Evolutionary conservation across 2,797 vertebrate genomes (phyloP).

Genomic region (Acanthurus lineatus): DNA sequence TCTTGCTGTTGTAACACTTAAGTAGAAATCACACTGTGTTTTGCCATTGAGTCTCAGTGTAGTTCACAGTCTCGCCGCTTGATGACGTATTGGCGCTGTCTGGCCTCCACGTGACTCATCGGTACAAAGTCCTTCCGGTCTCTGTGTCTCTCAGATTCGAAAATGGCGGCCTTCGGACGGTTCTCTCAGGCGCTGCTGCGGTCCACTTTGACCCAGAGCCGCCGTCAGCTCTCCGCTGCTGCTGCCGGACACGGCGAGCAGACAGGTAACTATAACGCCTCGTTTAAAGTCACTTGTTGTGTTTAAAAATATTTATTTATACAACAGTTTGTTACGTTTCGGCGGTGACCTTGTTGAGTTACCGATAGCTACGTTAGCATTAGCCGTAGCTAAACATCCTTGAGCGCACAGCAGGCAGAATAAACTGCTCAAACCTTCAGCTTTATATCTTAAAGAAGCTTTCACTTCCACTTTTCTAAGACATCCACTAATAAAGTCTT

Average conservation of each 20-base stretch:
- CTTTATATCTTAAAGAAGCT: background rate
- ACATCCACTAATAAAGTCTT: rapidly evolving
- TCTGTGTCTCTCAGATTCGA: constrained; percentile 19
- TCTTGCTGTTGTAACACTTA: no score
- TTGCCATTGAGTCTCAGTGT: background rate
- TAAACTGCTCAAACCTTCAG: background rate
- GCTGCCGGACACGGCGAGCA: constrained; percentile 73
- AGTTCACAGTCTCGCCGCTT: constrained; percentile 12
- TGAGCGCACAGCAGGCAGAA: background rate
- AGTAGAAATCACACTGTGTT: no score
- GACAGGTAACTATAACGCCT: constrained; percentile 38
- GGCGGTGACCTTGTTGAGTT: constrained; percentile 79
- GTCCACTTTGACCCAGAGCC: constrained; percentile 69
- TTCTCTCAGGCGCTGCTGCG: constrained; percentile 61
- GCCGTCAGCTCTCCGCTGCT: constrained; percentile 80
- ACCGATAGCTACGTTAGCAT: constrained; percentile 45
- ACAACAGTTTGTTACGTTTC: rapidly evolving
- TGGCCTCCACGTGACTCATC: constrained; percentile 26
- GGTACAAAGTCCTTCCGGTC: constrained; percentile 48
- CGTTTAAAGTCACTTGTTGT: rapidly evolving
- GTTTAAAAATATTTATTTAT: rapidly evolving
- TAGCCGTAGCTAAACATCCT: constrained; percentile 25
- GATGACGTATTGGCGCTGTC: background rate
- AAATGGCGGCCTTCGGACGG: constrained; percentile 81
- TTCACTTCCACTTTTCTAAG: background rate